Evolutionary conservation across 2,888 invertebrate genomes (phyloP).

Genomic region (Rhyacophila evoluta): DNA sequence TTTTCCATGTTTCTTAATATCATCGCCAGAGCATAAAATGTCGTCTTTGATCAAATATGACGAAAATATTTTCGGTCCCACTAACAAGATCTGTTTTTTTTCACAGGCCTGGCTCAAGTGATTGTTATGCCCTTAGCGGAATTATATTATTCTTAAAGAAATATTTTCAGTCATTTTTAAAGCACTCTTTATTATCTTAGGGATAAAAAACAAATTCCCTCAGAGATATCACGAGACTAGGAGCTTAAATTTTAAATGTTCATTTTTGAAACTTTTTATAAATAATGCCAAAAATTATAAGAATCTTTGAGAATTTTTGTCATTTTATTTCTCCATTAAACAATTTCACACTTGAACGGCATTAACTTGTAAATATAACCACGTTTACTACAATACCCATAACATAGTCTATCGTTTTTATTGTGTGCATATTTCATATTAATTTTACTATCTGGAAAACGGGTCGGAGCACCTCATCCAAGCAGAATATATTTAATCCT

Average conservation of each 20-base stretch:
- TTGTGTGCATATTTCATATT: too few relatives aligned
- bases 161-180: neutral
- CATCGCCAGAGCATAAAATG: slow-evolving; percentile 4
- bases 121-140: neutral
- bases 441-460: too few relatives aligned
- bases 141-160: slow-evolving; percentile 1
- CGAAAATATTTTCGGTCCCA: neutral
- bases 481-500: too few relatives aligned
- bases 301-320: too few relatives aligned
- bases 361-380: too few relatives aligned
- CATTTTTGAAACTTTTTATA: neutral
- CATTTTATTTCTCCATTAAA: too few relatives aligned
- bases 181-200: neutral
- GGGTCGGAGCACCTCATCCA: too few relatives aligned
- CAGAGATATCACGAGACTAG: neutral
- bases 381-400: too few relatives aligned
- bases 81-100: neutral
- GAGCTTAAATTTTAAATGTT: too few relatives aligned
- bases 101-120: neutral
- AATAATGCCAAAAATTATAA: neutral
- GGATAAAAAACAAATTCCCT: neutral
- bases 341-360: too few relatives aligned
- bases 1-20: neutral
- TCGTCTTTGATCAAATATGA: slow-evolving; percentile 10
- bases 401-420: too few relatives aligned